Evolutionary conservation across 2,113 vertebrate genomes (phyloP).

Genomic region (Gymnorhina tibicen): DNA sequence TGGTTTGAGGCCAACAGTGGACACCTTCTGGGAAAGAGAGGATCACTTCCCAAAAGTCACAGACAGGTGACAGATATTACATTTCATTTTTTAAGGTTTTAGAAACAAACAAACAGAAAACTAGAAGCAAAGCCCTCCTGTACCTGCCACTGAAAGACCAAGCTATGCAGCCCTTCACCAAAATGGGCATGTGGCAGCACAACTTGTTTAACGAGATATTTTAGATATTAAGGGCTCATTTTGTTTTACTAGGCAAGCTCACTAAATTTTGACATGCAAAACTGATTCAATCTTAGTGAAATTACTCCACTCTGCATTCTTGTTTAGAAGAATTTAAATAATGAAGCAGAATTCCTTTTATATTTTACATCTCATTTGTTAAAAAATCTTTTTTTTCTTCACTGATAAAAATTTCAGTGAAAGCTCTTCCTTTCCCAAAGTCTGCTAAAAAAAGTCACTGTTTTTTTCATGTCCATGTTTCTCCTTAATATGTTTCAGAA

Average conservation of each 20-base stretch:
- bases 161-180: not conserved
- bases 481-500: not conserved
- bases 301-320: not conserved
- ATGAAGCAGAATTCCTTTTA: not conserved
- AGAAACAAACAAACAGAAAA: not conserved
- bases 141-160: not conserved
- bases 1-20: not conserved
- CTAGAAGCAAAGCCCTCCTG: not conserved
- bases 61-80: fast-evolving
- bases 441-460: not conserved
- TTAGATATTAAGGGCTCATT: not conserved
- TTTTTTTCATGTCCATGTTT: not conserved
- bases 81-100: not conserved
- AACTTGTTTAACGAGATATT: not conserved
- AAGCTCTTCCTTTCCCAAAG: not conserved
- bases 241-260: not conserved
- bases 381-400: not conserved
- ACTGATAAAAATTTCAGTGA: not conserved
- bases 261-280: not conserved
- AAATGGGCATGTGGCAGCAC: not conserved
- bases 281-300: not conserved
- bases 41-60: not conserved
- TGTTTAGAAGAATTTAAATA: not conserved
- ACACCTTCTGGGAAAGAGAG: not conserved
- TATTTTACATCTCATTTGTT: not conserved